Conservation (phyloP, 2,888 invertebrate species). For the Phasia obesa region DNA sequence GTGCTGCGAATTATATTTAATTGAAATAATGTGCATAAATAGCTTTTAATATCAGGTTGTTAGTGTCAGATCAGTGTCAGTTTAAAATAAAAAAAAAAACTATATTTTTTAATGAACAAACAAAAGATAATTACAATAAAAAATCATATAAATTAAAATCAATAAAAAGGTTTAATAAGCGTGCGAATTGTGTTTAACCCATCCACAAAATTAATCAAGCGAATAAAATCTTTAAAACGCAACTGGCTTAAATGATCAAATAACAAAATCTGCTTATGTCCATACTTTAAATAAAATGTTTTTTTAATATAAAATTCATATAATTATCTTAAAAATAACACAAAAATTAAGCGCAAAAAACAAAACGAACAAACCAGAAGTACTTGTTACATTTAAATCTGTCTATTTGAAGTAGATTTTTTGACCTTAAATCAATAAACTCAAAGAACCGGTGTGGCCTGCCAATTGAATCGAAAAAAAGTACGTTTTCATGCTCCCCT, state of each 20-base stretch:
- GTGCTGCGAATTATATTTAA: constrained; percentile 44
- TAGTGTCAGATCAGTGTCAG: constrained; percentile 68
- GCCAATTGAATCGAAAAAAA: constrained; percentile 24
- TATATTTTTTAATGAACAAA: background rate
- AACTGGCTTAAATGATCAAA: constrained; percentile 5
- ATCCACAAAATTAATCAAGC: background rate
- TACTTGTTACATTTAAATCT: constrained; percentile 52
- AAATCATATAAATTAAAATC: constrained; percentile 28
- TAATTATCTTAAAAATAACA: constrained; percentile 9
- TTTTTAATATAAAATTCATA: background rate
- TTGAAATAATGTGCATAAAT: constrained; percentile 62
- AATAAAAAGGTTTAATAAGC: constrained; percentile 32
- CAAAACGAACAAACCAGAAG: constrained; percentile 56
- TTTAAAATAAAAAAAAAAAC: constrained; percentile 22
- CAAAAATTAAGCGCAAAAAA: background rate
- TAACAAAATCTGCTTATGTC: background rate
- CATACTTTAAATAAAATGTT: too few species aligned
- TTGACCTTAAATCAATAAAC: constrained; percentile 55
- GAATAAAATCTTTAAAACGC: constrained; percentile 3
- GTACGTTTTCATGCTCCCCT: background rate
- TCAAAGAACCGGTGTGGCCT: constrained; percentile 63
- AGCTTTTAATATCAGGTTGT: constrained; percentile 58
- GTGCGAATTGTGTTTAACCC: constrained; percentile 26
- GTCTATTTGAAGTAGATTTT: constrained; percentile 29
- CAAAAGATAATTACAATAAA: constrained; percentile 6